phyloP scores from a whole-genome alignment of 2,888 invertebrate genomes.

The Galerucella calmariensis region DNA sequence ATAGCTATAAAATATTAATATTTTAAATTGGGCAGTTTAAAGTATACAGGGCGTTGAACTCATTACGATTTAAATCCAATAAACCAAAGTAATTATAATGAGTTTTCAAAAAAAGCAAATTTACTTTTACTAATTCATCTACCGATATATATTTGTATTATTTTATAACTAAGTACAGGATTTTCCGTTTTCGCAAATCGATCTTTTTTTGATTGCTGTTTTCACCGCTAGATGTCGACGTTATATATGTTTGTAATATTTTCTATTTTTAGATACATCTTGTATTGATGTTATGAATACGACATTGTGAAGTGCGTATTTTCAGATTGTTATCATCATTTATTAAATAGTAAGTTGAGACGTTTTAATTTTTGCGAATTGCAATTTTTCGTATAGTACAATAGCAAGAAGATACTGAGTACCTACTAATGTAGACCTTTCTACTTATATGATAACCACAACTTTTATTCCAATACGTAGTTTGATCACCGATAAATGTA shows the following conservation, averaged over 20 bases:
- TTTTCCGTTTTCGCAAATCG: not conserved
- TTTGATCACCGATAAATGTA: too few species aligned
- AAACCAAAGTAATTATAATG: too few species aligned
- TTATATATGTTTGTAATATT: constrained; percentile 1
- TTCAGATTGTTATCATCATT: constrained; percentile 32
- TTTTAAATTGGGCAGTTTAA: too few species aligned
- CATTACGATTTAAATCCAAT: too few species aligned
- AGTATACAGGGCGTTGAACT: too few species aligned
- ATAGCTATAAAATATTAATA: too few species aligned
- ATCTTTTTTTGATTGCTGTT: not conserved
- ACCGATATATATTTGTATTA: not conserved
- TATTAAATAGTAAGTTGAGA: constrained; percentile 20
- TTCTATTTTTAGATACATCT: constrained; percentile 39
- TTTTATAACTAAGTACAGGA: not conserved
- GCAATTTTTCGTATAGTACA: not conserved
- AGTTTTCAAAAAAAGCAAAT: too few species aligned
- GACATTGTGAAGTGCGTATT: constrained; percentile 46
- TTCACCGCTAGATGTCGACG: constrained; percentile 5
- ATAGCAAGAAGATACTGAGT: too few species aligned
- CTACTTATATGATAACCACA: too few species aligned
- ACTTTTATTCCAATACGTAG: too few species aligned
- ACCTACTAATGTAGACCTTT: too few species aligned
- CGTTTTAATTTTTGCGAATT: not conserved
- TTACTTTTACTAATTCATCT: not conserved
- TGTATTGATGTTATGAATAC: constrained; percentile 50